A percentile compares a stretch with the other conserved stretches of the same genome.
phyloP scores from a whole-genome alignment of 2,888 invertebrate genomes.

The Watsonalla cultraria region DNA sequence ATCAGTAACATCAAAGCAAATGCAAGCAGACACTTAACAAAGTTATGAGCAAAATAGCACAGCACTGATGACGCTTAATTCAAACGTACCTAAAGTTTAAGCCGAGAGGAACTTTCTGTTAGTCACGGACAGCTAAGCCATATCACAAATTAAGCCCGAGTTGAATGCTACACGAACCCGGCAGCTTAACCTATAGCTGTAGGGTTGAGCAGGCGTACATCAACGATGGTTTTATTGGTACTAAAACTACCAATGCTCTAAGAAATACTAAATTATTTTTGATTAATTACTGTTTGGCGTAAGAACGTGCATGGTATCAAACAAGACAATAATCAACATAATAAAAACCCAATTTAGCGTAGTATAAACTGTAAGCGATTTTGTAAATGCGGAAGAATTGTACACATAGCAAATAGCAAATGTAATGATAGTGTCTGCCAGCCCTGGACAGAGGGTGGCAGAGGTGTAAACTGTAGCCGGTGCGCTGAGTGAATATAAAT shows the following conservation, averaged over 20 bases:
- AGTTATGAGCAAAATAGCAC: not conserved
- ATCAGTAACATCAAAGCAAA: too few species aligned
- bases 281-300: too few species aligned
- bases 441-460: constrained; percentile 21
- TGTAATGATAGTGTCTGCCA: constrained; percentile 14
- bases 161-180: not conserved
- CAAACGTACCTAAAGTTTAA: not conserved
- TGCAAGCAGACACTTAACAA: not conserved
- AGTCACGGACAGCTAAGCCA: constrained; percentile 4
- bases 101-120: constrained; percentile 1
- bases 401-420: too few species aligned
- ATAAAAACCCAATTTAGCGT: too few species aligned
- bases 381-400: too few species aligned
- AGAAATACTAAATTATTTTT: not conserved
- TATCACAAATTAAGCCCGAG: constrained; percentile 2
- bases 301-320: too few species aligned
- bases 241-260: too few species aligned
- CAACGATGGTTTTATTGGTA: too few species aligned
- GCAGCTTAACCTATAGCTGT: not conserved
- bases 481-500: constrained; percentile 45
- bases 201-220: not conserved
- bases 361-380: too few species aligned
- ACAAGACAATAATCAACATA: too few species aligned
- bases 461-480: constrained; percentile 32
- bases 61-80: constrained; percentile 1